phyloP scores from a whole-genome alignment of 2,888 invertebrate species.

The Orchesellides sinensis region DNA sequence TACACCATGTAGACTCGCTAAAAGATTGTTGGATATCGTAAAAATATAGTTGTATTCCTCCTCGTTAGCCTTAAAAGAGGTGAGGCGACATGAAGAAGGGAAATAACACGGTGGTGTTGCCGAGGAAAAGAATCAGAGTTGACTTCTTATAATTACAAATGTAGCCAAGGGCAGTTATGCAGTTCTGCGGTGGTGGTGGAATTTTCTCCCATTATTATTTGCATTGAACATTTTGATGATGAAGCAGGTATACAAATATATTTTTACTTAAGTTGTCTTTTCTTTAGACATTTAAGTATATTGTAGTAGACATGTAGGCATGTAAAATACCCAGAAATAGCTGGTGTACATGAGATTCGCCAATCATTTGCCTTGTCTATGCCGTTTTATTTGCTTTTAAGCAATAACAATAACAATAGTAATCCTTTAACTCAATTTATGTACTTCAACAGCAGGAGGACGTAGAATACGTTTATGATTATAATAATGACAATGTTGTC shows the following conservation, averaged over 20 bases:
- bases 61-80: slow-evolving; percentile 30
- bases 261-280: not conserved
- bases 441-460: slow-evolving; percentile 9
- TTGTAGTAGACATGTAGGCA: not conserved
- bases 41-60: not conserved
- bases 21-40: not conserved
- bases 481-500: not conserved
- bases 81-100: slow-evolving; percentile 40
- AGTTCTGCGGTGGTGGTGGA: slow-evolving; percentile 27
- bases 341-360: not conserved
- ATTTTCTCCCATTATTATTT: slow-evolving; percentile 40
- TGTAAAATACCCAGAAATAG: not conserved
- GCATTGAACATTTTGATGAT: slow-evolving; percentile 6
- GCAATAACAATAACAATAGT: slow-evolving; percentile 58
- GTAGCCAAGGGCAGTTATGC: slow-evolving; percentile 56
- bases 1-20: not conserved
- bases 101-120: slow-evolving; percentile 22
- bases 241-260: not conserved
- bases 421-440: slow-evolving; percentile 36
- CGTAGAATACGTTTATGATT: slow-evolving; percentile 1
- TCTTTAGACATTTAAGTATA: too few species aligned
- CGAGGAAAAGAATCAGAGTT: not conserved
- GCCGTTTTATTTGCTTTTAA: slow-evolving; percentile 54
- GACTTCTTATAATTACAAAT: slow-evolving; percentile 48
- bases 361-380: slow-evolving; percentile 31